Evolutionary conservation across 2,113 vertebrate species (phyloP), one percentile per base, ranked within the genome.

Genomic region (Pomatorhinus ruficollis): DNA sequence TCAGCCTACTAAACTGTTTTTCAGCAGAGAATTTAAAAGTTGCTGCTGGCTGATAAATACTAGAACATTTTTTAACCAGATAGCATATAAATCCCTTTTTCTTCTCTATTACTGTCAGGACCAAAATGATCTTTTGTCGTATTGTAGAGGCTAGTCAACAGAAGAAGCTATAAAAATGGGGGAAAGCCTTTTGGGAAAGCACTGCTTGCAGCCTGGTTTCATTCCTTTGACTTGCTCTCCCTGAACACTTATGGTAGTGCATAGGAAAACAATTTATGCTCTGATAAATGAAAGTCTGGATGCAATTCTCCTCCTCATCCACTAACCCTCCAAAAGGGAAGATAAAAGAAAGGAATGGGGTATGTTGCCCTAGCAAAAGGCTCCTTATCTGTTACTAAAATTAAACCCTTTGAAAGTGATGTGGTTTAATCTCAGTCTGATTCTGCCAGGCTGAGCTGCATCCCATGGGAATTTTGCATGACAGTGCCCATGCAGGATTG

Each of bases 61-160:
- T 33, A 80, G 53, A 69, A 31, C 4, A 44, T 54, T 75, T 95
- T 95, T 93, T 37, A 68, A 52, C 17, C 52, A 88, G 39, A 44
- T 27, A 80, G 37, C 30, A 47, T 60, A 92, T 60, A 87, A 82
- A 91, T 87, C 45, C 25, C 24, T 37, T 88, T 89, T 83, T 42
- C 25, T 86, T 82, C 64, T 88, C n/a, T 69, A 54, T 86, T 59
- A 80, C 40, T 45, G 45, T 84, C 53, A 93, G 89, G 91, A 95
- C 95, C 89, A 89, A 92, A 86, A 87, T 39, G 13, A 91, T 93
- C 64, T 95, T 96, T 96, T 96, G 74, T 96, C 28, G 2, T 75
- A 68, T 59, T 91, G 23, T 54, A 80, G 50, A 44, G 57, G 61
- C 0, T 0, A 93, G 52, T 77, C 69, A 92, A 83, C 25, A 76